phyloP scores from a whole-genome alignment of 2,797 vertebrate genomes.

The Gephyroberyx darwinii region DNA sequence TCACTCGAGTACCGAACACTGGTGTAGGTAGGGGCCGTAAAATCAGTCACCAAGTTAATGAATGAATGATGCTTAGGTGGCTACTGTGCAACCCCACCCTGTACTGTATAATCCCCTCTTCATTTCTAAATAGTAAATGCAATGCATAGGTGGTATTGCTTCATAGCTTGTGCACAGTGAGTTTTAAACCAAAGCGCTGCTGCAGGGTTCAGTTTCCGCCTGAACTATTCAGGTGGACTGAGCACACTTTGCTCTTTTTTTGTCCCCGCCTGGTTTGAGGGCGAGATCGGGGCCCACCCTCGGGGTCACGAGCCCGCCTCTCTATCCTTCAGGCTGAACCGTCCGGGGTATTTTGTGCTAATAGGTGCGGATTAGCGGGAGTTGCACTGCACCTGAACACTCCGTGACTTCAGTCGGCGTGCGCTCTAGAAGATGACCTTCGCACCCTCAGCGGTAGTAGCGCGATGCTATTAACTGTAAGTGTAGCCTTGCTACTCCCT shows the following conservation, averaged over 20 bases:
- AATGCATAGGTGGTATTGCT: too few relatives aligned
- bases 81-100: too few relatives aligned
- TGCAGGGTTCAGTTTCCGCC: neutral
- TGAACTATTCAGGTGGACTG: neutral
- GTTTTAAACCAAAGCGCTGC: neutral
- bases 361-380: conserved; percentile 11
- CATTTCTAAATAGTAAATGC: neutral
- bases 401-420: conserved; percentile 12
- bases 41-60: conserved; percentile 14
- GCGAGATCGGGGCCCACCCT: too few relatives aligned
- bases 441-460: conserved; percentile 24
- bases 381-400: neutral
- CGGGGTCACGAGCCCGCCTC: too few relatives aligned
- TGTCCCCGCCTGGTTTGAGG: too few relatives aligned
- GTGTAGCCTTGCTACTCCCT: conserved; percentile 17
- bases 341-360: neutral
- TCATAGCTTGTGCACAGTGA: neutral
- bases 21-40: neutral
- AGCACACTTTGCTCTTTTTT: too few relatives aligned
- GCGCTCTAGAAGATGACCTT: conserved; percentile 11
- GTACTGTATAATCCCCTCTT: conserved; percentile 8
- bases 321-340: too few relatives aligned
- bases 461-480: conserved; percentile 13
- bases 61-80: conserved; percentile 9
- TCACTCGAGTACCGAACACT: too few relatives aligned